These are phyloP conservation scores for Xiphophorus couchianus DNA, from an alignment of 2,113 vertebrate genomes.

Conservation along the genomic window DNA sequence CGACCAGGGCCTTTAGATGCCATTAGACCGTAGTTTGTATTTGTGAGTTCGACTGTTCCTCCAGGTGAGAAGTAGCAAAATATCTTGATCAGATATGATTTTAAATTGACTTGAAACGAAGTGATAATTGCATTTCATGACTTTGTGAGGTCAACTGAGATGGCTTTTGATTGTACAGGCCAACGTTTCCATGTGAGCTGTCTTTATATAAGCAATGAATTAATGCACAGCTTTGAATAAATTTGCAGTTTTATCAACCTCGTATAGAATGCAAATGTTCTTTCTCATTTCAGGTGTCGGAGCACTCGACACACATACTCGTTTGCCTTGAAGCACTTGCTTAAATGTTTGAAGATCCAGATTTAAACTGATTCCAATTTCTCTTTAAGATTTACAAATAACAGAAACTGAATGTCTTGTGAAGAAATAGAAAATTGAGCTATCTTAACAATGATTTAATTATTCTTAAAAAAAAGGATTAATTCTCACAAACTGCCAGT, in stretches of 20 bases:
- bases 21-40: slow-evolving; percentile 1
- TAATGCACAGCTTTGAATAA: neutral
- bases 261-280: neutral
- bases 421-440: neutral
- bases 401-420: neutral
- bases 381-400: neutral
- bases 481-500: neutral
- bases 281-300: neutral
- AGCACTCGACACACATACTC: neutral
- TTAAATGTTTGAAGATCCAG: neutral
- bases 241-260: neutral
- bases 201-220: neutral
- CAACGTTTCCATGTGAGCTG: neutral
- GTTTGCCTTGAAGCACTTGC: neutral
- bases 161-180: neutral
- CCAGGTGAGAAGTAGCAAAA: neutral
- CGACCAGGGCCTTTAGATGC: slow-evolving; percentile 9
- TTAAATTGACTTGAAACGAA: slow-evolving; percentile 3
- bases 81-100: neutral
- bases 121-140: neutral
- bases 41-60: neutral
- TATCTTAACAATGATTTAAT: neutral
- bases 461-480: neutral
- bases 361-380: neutral
- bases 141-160: neutral